Evolutionary conservation across 1,140 invertebrate genomes (phyloP).

Genomic region (Drusus annulatus): DNA sequence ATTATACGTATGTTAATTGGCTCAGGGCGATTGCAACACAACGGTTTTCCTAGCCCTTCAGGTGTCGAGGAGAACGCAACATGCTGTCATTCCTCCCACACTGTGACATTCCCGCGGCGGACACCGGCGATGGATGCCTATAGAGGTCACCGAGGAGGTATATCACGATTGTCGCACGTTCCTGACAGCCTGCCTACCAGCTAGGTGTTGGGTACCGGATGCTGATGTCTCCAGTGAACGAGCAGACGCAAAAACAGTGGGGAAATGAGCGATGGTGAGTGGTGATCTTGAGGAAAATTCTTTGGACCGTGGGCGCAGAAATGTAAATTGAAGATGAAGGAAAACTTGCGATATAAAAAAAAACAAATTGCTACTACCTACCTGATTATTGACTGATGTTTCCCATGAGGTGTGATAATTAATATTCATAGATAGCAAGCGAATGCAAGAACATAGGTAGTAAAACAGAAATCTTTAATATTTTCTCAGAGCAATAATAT

Average conservation of each 20-base stretch:
- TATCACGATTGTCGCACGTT: not conserved
- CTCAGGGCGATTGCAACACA: not conserved
- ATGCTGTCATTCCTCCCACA: not conserved
- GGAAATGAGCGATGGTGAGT: not conserved
- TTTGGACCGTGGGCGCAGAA: not conserved
- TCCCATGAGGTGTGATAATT: too few relatives aligned
- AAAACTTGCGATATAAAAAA: too few relatives aligned
- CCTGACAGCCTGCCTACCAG: not conserved
- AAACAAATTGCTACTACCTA: too few relatives aligned
- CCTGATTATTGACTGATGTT: too few relatives aligned
- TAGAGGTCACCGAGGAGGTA: slow-evolving; percentile 4
- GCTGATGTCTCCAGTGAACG: not conserved
- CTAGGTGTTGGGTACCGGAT: not conserved
- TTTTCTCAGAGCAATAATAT: too few relatives aligned
- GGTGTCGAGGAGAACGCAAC: not conserved
- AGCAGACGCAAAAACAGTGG: not conserved
- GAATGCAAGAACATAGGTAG: too few relatives aligned
- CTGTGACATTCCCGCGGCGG: not conserved
- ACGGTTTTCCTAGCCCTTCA: not conserved
- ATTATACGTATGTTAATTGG: not conserved
- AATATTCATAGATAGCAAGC: too few relatives aligned
- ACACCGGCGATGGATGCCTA: not conserved
- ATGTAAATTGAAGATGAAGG: too few relatives aligned
- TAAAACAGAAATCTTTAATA: too few relatives aligned
- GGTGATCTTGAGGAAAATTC: not conserved